Base-by-base conservation (phyloP, 2,113 vertebrate genomes). In the Chaetodon trifascialis region DNA sequence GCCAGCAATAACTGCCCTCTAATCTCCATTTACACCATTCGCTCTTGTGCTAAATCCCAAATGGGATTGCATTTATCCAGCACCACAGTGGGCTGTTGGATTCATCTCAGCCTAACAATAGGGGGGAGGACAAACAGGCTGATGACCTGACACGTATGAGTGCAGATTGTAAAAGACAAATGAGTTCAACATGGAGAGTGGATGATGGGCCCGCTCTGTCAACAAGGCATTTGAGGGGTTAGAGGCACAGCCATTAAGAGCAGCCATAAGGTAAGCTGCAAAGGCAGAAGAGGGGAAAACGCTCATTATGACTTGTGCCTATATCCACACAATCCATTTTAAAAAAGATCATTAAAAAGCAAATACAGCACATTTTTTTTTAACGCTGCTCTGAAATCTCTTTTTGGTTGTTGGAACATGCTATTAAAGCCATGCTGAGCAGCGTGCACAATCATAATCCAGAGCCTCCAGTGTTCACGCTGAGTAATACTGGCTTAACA, bases 41-140 rank as follows among this genome's bases (percentile, higher is more conserved):
- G 30, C 81, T 85, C 42, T 73, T 82, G 60, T 67, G 73, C 70
- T 79, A 83, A 91, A 89, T 88, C 89, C 80, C 84, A 92, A 87
- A 91, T 86, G 83, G 81, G 81, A 84, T 88, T 90, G 77, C 66
- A 81, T 90, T 90, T 84, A 83, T 69, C 83, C 74, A 76, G 63
- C 66, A 25, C 62, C 69, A 55, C 81, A 72, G 72, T 72, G 81
- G 68, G 79, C 80, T 79, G 65, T 73, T 60, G 83, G 73, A 49
- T 84, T 86, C 86, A 86, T 89, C 86, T 88, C 76, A 58, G 68
- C 70, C 56, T 52, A 65, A 92, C 92, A 94, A 94, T 84, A 76
- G 81, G 25, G 42, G 70, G 85, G 75, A 88, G 90, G 88, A 87
- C 85, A 84, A 75, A 80, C 79, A 68, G 79, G 47, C 79, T 72